These are phyloP conservation scores for Strix occidentalis DNA, from an alignment of 2,797 vertebrate species.

Conservation along the genomic window DNA sequence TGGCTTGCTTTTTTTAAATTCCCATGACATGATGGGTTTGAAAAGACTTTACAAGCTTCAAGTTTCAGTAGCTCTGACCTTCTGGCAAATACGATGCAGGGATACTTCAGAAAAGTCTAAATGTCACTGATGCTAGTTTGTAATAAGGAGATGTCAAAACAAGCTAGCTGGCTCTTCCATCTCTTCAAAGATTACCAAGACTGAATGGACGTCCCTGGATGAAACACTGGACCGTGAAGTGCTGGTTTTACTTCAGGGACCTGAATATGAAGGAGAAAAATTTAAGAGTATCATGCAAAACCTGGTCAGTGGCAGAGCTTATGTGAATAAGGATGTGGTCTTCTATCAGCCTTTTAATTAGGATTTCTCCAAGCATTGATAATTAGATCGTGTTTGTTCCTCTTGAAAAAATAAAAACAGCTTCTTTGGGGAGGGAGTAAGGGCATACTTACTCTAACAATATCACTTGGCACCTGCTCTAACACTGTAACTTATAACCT, in stretches of 20 bases:
- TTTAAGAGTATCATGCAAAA: slow-evolving; percentile 76
- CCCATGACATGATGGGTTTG: not conserved
- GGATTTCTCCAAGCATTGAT: not conserved
- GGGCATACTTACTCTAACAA: not conserved
- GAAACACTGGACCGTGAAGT: slow-evolving; percentile 83
- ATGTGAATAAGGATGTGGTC: not conserved
- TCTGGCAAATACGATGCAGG: not conserved
- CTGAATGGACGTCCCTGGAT: slow-evolving; percentile 68
- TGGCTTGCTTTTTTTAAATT: not conserved
- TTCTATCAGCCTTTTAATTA: not conserved
- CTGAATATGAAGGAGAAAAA: slow-evolving; percentile 76
- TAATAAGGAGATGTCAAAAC: not conserved
- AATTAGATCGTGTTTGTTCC: not conserved
- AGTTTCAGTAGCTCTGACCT: not conserved
- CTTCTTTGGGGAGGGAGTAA: not conserved
- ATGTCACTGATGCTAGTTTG: slow-evolving; percentile 23
- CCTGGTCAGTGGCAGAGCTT: slow-evolving; percentile 75
- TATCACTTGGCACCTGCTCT: not conserved
- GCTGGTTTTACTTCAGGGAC: slow-evolving; percentile 80
- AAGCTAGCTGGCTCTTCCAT: not conserved
- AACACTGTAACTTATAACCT: not conserved
- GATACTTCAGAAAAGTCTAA: not conserved
- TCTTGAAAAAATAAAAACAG: not conserved
- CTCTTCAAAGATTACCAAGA: not conserved
- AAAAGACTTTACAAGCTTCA: not conserved